Base-by-base conservation (phyloP, 2,113 vertebrate species). In the Nymphicus hollandicus region DNA sequence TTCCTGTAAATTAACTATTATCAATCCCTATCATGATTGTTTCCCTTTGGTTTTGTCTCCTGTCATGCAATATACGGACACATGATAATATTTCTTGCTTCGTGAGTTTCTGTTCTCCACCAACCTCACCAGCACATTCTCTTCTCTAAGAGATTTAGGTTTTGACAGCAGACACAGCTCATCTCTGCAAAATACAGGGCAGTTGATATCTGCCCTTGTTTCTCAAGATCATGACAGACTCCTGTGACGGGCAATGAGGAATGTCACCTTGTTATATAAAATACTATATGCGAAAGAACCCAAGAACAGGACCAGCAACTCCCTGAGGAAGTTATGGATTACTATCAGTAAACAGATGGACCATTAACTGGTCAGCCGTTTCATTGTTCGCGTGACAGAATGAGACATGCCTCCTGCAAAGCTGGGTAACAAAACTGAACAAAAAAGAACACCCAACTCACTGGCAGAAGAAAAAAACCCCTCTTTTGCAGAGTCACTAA, bases 401-500 rank as follows among this genome's bases (percentile, higher is more conserved):
- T 47, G 86, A 89, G 46, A 91, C 35, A 13, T 73, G 39, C 29
- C 81, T 65, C 44, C 61, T 81, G 37, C 61, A 79, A 85, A 82
- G 79, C 14, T 77, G 35, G 81, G 60, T 41, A 92, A 89, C 58
- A 88, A 85, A 88, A 70, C 52, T 27, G n/a, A 47, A 65, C 70
- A 53, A 86, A 81, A 66, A 69, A 76, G 39, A 77, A 86, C 23
- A 83, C 22, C 8, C 55, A 95, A 31, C 12, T 76, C 60, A 88
- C 23, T 69, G 71, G 60, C 65, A 96, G 77, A 88, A 84, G 55
- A 37, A 80, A 81, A 85, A 79, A 90, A 89, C 15, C 17, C 7
- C 37, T 73, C 61, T 91, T 93, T 69, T 91, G 82, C 91, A 94
- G 87, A 95, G 83, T 92, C 93, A 91, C 91, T 85, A 93, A 89